phyloP scores from a whole-genome alignment of 2,888 invertebrate species.

The Noctua comes region DNA sequence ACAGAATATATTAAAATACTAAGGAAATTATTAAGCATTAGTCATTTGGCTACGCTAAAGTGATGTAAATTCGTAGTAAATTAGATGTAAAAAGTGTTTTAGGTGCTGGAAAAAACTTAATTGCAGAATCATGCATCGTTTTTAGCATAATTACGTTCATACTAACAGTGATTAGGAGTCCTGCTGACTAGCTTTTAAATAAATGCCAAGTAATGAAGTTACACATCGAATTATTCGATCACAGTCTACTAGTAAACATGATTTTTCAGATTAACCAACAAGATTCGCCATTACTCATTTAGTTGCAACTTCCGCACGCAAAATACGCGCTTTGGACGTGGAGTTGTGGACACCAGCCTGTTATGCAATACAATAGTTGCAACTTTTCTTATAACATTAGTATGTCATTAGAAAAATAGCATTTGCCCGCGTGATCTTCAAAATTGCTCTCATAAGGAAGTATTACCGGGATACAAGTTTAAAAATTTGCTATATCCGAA shows the following conservation, averaged over 20 bases:
- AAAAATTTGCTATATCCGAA: no score
- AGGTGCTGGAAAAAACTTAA: conserved; percentile 29
- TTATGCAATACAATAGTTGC: no score
- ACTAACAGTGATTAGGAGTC: background rate
- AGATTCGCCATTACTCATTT: background rate
- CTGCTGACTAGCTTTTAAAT: conserved; percentile 7
- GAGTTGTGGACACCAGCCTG: no score
- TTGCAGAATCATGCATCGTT: conserved; percentile 14
- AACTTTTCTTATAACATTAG: background rate
- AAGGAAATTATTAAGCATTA: conserved; percentile 11
- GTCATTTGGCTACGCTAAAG: conserved; percentile 22
- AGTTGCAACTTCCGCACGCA: no score
- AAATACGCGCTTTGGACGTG: no score
- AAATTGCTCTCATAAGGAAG: background rate
- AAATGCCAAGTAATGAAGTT: conserved; percentile 15
- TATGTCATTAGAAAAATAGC: background rate
- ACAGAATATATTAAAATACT: background rate
- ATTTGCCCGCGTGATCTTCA: background rate
- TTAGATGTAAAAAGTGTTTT: conserved; percentile 4
- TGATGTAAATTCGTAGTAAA: conserved; percentile 6
- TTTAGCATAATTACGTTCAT: background rate
- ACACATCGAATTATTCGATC: background rate
- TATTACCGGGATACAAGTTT: background rate
- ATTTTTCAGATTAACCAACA: background rate
- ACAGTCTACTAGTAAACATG: background rate